phyloP scores from a whole-genome alignment of 1,140 invertebrate species.

The Heliconius hermathena region DNA sequence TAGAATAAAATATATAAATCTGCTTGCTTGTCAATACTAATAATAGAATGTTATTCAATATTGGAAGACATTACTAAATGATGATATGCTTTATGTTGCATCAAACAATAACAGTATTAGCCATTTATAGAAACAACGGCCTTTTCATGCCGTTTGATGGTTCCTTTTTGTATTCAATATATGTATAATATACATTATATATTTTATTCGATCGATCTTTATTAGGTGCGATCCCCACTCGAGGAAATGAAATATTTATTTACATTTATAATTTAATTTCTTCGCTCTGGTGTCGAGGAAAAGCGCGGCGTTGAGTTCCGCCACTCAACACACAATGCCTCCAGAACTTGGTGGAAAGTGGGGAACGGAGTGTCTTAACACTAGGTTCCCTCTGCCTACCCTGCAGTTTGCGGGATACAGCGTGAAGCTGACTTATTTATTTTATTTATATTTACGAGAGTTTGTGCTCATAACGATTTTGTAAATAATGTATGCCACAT shows the following conservation, averaged over 20 bases:
- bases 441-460: not conserved
- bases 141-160: not conserved
- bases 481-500: not conserved
- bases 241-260: too few species aligned
- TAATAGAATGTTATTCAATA: conserved; percentile 1
- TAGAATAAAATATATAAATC: not conserved
- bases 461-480: not conserved
- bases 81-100: not conserved
- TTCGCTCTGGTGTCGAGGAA: too few species aligned
- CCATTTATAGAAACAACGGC: conserved; percentile 7
- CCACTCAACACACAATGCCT: too few species aligned
- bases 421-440: too few species aligned
- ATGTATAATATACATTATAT: not conserved
- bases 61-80: not conserved
- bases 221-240: too few species aligned
- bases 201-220: too few species aligned
- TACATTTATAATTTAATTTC: too few species aligned
- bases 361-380: too few species aligned
- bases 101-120: conserved; percentile 20
- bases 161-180: not conserved
- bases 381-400: too few species aligned
- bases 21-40: not conserved
- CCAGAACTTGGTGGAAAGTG: too few species aligned
- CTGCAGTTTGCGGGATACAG: too few species aligned
- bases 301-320: too few species aligned